A percentile compares a stretch with the other conserved stretches of the same genome.
These are phyloP conservation scores for Psilopsiagon aurifrons DNA, from an alignment of 2,113 vertebrate genomes.

Conservation along the genomic window DNA sequence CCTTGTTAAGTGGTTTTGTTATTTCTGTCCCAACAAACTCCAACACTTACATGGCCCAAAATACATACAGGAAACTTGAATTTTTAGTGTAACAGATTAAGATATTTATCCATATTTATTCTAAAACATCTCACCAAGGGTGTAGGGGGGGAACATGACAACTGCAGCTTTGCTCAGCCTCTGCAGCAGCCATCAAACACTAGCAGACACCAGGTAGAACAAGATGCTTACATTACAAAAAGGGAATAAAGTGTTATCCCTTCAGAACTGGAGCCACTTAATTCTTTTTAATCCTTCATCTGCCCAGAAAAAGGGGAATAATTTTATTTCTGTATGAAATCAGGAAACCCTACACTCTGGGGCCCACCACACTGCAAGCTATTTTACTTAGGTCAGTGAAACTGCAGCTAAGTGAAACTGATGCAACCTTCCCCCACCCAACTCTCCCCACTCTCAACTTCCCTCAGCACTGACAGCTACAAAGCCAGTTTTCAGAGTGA, in stretches of 20 bases:
- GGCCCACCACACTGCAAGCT: background rate
- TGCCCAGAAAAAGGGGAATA: background rate
- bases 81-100: background rate
- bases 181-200: background rate
- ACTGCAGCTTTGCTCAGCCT: background rate
- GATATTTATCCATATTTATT: background rate
- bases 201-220: background rate
- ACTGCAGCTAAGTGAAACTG: background rate
- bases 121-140: background rate
- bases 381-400: background rate
- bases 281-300: background rate
- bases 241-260: background rate
- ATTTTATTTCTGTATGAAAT: background rate
- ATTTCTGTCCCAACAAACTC: background rate
- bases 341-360: background rate
- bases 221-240: background rate
- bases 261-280: background rate
- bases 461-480: background rate
- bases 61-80: background rate
- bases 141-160: background rate
- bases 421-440: background rate
- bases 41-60: background rate
- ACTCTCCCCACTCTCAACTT: background rate
- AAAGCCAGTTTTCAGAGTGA: background rate
- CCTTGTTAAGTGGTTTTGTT: background rate